These are phyloP conservation scores for Pyrgilauda ruficollis DNA, from an alignment of 2,113 vertebrate species.

Conservation along the genomic window DNA sequence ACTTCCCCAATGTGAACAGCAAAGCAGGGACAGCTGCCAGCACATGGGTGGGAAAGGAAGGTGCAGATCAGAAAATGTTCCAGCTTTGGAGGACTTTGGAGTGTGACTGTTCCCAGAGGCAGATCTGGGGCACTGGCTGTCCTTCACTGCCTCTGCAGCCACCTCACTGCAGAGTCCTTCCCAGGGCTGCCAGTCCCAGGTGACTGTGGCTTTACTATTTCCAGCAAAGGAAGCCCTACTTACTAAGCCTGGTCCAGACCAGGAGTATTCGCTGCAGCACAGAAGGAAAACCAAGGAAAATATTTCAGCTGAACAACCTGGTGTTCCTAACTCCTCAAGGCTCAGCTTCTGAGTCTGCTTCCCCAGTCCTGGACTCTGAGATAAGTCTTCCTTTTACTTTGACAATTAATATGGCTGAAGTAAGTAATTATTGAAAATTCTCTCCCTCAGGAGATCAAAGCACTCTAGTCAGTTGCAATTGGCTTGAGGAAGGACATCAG, in stretches of 20 bases:
- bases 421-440: conserved; percentile 11
- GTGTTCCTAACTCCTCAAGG: not conserved
- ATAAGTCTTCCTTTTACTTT: conserved; percentile 3
- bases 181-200: too few relatives aligned
- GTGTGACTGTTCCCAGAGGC: not conserved
- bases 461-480: not conserved
- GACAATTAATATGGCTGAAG: not conserved
- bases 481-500: not conserved
- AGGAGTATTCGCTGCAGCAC: not conserved
- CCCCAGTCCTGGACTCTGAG: not conserved
- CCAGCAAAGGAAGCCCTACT: not conserved
- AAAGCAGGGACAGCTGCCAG: not conserved
- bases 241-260: not conserved
- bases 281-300: not conserved
- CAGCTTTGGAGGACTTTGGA: not conserved
- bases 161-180: not conserved
- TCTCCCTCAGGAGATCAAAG: not conserved
- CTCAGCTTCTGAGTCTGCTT: not conserved
- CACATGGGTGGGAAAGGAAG: not conserved
- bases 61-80: not conserved
- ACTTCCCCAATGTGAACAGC: not conserved
- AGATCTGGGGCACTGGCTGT: not conserved
- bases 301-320: not conserved
- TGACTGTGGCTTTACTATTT: not conserved
- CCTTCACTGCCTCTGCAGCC: not conserved